Evolutionary conservation across 2,113 vertebrate genomes (phyloP), one percentile per base, ranked within the genome.

Genomic region (Myrmecobius fasciatus): DNA sequence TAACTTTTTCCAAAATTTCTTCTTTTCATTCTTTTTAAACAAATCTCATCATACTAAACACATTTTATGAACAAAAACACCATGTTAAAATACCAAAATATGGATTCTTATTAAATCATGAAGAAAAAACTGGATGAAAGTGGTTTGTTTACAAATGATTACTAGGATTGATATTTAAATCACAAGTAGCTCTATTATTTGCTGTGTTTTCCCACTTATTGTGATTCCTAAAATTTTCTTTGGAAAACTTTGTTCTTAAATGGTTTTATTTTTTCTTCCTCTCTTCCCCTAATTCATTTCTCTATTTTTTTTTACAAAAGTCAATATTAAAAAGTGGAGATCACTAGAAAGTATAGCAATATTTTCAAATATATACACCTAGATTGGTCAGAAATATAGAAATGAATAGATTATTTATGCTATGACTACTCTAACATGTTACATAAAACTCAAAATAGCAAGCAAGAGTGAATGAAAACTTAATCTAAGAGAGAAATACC

Each of bases 371-470:
- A 75, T 4, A n/a, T 75, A 75, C 4, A 7, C 0, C 28, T 14
- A 25, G 0, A 0, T 53, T 89, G 43, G n/a, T 22, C 3, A 46
- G 53, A 8, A 17, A 89, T 20, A 53, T 89, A 89, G 2, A 89
- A 22, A 2, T 93, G 25, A 51, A 97, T 83, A 54, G 2, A 90
- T 56, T 47, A 2, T 5, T 67, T 91, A 49, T 52, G 90, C 20
- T 43, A 91, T 54, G 7, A 3, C n/a, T 22, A 0, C 53, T 75
- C 6, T 22, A 88, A 1, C 6, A 92, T 0, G 49, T 93, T 91
- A 95, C 83, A 22, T 83, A n/a, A 92, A 93, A 48, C 0, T 90
- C 52, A 60, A 93, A 94, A 95, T 91, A 91, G 43, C 31, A 91
- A 1, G 28, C 47, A 88, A 25, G 3, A 89, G 75, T 25, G 26